These are phyloP conservation scores for Drosophila arizonae DNA, from an alignment of 1,140 invertebrate species.

Conservation along the genomic window DNA sequence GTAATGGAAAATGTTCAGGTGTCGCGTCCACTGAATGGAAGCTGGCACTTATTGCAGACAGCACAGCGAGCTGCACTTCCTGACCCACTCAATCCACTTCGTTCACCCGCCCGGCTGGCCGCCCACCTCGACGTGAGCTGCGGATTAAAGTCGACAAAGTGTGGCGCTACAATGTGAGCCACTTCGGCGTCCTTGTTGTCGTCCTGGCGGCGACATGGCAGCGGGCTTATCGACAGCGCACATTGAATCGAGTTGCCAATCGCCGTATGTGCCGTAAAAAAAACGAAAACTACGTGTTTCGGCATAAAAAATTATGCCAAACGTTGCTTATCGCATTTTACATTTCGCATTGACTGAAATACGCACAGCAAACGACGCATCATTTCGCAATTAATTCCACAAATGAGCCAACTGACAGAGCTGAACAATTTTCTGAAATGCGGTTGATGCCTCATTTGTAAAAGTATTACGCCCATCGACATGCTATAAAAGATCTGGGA, in stretches of 20 bases:
- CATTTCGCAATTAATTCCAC: slow-evolving; percentile 28
- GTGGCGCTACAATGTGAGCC: slow-evolving; percentile 22
- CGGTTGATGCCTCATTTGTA: not conserved
- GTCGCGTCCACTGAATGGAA: slow-evolving; percentile 31
- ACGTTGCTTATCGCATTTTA: slow-evolving; percentile 38
- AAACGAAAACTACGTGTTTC: slow-evolving; percentile 18
- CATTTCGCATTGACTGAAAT: slow-evolving; percentile 24
- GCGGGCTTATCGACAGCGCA: slow-evolving; percentile 41
- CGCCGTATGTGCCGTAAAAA: slow-evolving; percentile 2
- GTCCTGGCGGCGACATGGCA: not conserved
- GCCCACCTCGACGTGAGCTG: slow-evolving; percentile 27
- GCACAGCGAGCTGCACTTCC: slow-evolving; percentile 41
- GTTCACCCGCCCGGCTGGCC: not conserved
- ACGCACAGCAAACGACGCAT: not conserved
- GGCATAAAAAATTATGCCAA: slow-evolving; percentile 34
- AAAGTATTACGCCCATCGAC: not conserved
- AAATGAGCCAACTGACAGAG: not conserved
- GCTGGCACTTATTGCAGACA: slow-evolving; percentile 45
- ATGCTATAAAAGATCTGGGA: not conserved
- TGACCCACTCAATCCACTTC: not conserved
- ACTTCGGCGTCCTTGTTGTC: not conserved
- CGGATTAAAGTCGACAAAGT: slow-evolving; percentile 49
- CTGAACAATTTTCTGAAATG: slow-evolving; percentile 5
- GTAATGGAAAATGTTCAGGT: slow-evolving; percentile 47
- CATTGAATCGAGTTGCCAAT: slow-evolving; percentile 37